Evolutionary conservation across 2,797 vertebrate species (phyloP).

Genomic region (Coendou prehensilis): DNA sequence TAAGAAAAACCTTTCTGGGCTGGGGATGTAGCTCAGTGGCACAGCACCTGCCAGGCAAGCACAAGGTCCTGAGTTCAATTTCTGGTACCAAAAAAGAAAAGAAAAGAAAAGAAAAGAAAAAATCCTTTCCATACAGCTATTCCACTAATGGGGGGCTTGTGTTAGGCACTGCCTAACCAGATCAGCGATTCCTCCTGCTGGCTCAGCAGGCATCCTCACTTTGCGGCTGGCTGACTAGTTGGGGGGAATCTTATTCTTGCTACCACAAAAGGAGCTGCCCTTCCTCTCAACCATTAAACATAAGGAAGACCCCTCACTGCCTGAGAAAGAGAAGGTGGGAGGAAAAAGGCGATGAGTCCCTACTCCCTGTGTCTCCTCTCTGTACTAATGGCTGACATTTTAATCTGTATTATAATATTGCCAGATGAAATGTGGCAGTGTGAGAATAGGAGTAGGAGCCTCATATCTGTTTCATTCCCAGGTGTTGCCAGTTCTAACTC

Average conservation of each 20-base stretch:
- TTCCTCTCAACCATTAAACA: conserved; percentile 7
- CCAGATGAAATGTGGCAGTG: neutral
- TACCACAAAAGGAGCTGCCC: neutral
- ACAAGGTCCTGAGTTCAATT: neutral
- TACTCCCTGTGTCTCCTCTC: neutral
- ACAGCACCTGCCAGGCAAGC: neutral
- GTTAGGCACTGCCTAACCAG: neutral
- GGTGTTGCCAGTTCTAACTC: neutral
- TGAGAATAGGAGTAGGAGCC: neutral
- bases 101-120: neutral
- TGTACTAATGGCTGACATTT: neutral
- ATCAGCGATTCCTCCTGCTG: neutral
- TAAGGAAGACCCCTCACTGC: conserved; percentile 20
- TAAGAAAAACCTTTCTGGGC: conserved; percentile 38
- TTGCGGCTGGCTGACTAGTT: neutral
- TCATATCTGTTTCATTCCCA: neutral
- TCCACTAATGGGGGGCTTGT: neutral
- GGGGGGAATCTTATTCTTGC: neutral
- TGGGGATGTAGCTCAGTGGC: neutral
- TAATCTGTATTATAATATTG: neutral
- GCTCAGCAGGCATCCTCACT: neutral
- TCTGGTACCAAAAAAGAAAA: neutral
- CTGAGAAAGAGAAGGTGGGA: neutral
- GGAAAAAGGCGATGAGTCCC: neutral
- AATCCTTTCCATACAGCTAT: neutral